phyloP scores from a whole-genome alignment of 2,888 invertebrate species.

The Caenorhabditis panamensis region DNA sequence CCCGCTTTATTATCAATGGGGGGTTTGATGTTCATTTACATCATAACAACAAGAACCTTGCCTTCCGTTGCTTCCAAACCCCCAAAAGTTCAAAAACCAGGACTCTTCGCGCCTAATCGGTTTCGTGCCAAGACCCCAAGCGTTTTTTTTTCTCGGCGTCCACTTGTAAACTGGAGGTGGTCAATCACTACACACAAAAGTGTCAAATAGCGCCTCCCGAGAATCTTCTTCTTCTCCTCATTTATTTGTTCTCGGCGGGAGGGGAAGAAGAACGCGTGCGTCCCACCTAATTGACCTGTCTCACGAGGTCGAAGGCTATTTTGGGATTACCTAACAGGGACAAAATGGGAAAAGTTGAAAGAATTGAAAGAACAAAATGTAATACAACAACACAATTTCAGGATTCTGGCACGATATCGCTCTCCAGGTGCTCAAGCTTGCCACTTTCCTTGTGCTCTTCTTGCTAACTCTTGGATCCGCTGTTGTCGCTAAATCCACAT shows the following conservation, averaged over 20 bases:
- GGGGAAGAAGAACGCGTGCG: constrained; percentile 12
- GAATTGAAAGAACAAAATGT: no score
- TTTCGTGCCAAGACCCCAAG: background rate
- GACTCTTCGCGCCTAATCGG: no score
- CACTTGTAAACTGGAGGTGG: constrained; percentile 47
- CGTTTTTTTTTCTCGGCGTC: background rate
- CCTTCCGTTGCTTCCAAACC: no score
- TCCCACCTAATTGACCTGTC: constrained; percentile 60
- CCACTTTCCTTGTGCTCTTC: constrained; percentile 80
- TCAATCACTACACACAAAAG: constrained; percentile 47
- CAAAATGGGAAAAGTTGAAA: background rate
- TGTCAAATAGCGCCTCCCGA: constrained; percentile 37
- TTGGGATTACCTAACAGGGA: constrained; percentile 11
- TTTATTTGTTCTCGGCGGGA: constrained; percentile 12
- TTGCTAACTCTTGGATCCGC: constrained; percentile 75
- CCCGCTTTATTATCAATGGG: no score
- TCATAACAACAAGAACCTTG: no score
- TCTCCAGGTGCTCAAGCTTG: constrained; percentile 81
- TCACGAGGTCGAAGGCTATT: constrained; percentile 49
- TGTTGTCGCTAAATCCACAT: constrained; percentile 77
- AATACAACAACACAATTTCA: no score
- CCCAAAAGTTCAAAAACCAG: background rate
- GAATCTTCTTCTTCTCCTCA: background rate
- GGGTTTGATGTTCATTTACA: no score
- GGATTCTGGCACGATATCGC: constrained; percentile 80